A percentile compares a stretch with the other conserved stretches of the same genome.
These are phyloP conservation scores for Glyphotaelius pellucidus DNA, from an alignment of 2,888 invertebrate genomes.

Conservation along the genomic window DNA sequence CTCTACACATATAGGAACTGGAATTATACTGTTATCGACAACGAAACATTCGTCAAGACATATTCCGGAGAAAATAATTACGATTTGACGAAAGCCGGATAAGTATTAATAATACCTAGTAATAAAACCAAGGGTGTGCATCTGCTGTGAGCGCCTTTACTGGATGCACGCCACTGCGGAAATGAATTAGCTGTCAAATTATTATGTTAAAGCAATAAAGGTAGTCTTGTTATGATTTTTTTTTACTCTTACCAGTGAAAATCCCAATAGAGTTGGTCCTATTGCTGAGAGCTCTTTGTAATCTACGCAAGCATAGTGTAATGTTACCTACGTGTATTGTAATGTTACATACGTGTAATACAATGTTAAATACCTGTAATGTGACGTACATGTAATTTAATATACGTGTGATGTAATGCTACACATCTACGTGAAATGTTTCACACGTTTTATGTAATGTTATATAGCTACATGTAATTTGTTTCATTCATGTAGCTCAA, in stretches of 20 bases:
- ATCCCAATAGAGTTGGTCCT: not conserved
- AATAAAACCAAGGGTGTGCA: not conserved
- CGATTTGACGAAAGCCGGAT: not conserved
- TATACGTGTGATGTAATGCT: no score
- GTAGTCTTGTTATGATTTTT: not conserved
- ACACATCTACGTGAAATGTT: no score
- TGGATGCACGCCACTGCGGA: not conserved
- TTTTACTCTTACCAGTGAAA: not conserved
- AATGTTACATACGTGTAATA: no score
- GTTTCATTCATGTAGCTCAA: no score
- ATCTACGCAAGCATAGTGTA: not conserved
- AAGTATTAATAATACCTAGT: no score
- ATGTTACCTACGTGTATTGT: no score
- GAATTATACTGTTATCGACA: conserved; percentile 76
- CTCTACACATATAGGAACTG: conserved; percentile 77
- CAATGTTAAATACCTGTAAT: no score
- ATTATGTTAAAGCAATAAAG: not conserved
- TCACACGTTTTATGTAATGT: no score
- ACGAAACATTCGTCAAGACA: conserved; percentile 72
- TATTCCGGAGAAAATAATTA: conserved; percentile 51
- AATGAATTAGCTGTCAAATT: not conserved
- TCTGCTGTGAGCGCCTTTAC: not conserved
- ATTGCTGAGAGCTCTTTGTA: not conserved
- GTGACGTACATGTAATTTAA: no score
- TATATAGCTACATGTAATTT: no score